Evolutionary conservation across 2,888 invertebrate genomes (phyloP).

Genomic region (Sinotaia quadrata): DNA sequence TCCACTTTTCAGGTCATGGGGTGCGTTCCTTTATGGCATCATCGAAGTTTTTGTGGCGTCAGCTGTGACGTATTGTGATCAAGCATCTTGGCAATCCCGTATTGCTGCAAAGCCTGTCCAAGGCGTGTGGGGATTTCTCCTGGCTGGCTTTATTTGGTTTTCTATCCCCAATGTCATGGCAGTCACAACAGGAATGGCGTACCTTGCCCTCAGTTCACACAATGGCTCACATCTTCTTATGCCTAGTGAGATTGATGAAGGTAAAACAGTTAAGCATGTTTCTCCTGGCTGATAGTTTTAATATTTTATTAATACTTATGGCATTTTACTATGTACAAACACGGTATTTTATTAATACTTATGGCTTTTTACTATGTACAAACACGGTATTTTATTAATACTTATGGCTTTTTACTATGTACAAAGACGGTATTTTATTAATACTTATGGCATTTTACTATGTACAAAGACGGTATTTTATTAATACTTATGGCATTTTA

Average conservation of each 20-base stretch:
- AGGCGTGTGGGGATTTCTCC: constrained; percentile 70
- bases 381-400: too few relatives aligned
- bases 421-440: too few relatives aligned
- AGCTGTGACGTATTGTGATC: constrained; percentile 68
- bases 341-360: too few relatives aligned
- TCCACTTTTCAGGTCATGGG: constrained; percentile 59
- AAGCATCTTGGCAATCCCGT: constrained; percentile 72
- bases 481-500: too few relatives aligned
- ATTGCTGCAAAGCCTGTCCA: constrained; percentile 70
- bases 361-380: too few relatives aligned
- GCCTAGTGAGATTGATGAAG: constrained; percentile 61
- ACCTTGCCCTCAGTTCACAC: constrained; percentile 64
- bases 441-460: too few relatives aligned
- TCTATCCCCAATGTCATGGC: constrained; percentile 71
- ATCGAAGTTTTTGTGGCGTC: constrained; percentile 69
- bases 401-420: too few relatives aligned
- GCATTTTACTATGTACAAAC: too few relatives aligned
- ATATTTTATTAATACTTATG: too few relatives aligned
- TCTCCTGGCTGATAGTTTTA: neutral
- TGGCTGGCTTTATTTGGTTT: constrained; percentile 72
- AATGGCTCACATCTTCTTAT: constrained; percentile 60
- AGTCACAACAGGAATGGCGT: constrained; percentile 70
- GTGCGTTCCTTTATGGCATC: constrained; percentile 64
- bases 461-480: too few relatives aligned
- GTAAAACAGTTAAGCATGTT: constrained; percentile 38